Evolutionary conservation across 2,797 vertebrate genomes (phyloP).

Genomic region (Anabas testudineus): DNA sequence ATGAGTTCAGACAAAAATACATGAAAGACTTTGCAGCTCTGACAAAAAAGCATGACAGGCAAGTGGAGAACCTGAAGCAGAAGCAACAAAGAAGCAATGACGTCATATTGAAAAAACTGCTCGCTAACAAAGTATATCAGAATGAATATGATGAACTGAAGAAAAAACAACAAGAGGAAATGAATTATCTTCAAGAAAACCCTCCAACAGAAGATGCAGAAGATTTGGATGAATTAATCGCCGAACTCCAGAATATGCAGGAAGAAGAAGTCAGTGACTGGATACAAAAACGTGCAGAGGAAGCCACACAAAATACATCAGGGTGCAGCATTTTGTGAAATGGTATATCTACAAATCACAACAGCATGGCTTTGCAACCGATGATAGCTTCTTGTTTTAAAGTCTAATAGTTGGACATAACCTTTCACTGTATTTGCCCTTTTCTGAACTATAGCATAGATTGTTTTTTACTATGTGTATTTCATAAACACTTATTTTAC

Average conservation of each 20-base stretch:
- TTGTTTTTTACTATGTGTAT: no score
- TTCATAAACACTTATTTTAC: no score
- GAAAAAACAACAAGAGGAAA: constrained; percentile 24
- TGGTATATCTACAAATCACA: no score
- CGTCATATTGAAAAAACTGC: not conserved
- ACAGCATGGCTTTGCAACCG: no score
- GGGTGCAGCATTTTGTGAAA: no score
- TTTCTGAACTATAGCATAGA: no score
- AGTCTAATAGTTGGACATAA: no score
- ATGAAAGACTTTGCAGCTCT: not conserved
- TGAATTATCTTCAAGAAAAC: not conserved
- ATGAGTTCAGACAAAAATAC: constrained; percentile 19
- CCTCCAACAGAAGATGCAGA: no score
- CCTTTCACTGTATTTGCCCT: no score
- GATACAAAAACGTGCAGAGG: constrained; percentile 16
- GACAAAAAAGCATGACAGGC: constrained; percentile 11
- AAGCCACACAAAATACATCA: not conserved
- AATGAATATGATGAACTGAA: constrained; percentile 5
- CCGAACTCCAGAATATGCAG: not conserved
- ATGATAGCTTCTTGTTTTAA: no score
- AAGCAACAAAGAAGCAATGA: not conserved
- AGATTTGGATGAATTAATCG: not conserved
- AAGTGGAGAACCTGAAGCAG: constrained; percentile 26
- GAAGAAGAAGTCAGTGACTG: constrained; percentile 17
- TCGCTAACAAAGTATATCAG: not conserved